phyloP scores from a whole-genome alignment of 2,113 vertebrate genomes.

The Pygoscelis antarcticus region DNA sequence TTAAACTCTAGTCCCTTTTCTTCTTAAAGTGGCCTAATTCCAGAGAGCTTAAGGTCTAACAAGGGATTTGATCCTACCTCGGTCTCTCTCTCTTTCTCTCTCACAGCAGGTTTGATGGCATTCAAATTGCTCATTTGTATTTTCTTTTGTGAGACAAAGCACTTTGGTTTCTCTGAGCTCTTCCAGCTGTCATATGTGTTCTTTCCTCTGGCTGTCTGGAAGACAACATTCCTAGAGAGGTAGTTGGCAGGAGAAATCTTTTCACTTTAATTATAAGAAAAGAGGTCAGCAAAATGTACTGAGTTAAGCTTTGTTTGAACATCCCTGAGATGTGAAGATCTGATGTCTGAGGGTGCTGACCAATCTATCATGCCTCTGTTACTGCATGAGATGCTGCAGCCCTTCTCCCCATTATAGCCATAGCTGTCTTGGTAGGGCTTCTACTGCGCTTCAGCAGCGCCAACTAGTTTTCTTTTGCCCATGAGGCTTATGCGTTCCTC shows the following conservation, averaged over 20 bases:
- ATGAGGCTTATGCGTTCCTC: background rate
- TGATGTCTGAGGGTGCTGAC: background rate
- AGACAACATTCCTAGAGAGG: slow-evolving; percentile 2
- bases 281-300: background rate
- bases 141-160: slow-evolving; percentile 47
- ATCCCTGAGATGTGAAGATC: background rate
- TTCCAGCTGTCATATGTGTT: slow-evolving; percentile 28
- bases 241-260: background rate
- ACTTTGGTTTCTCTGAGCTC: background rate
- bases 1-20: slow-evolving; percentile 42
- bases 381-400: background rate
- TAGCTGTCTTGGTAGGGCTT: background rate
- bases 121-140: slow-evolving; percentile 59
- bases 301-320: background rate
- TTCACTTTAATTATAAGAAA: background rate
- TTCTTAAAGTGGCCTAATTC: slow-evolving; percentile 56
- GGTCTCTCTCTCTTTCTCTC: background rate
- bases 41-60: slow-evolving; percentile 49
- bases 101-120: slow-evolving; percentile 45
- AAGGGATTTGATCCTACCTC: slow-evolving; percentile 28
- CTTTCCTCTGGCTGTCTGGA: background rate
- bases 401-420: background rate
- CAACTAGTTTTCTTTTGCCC: background rate
- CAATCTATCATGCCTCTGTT: background rate
- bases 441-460: background rate